These are phyloP conservation scores for Drosophila suboccidentalis DNA, from an alignment of 2,888 invertebrate species.

Conservation along the genomic window DNA sequence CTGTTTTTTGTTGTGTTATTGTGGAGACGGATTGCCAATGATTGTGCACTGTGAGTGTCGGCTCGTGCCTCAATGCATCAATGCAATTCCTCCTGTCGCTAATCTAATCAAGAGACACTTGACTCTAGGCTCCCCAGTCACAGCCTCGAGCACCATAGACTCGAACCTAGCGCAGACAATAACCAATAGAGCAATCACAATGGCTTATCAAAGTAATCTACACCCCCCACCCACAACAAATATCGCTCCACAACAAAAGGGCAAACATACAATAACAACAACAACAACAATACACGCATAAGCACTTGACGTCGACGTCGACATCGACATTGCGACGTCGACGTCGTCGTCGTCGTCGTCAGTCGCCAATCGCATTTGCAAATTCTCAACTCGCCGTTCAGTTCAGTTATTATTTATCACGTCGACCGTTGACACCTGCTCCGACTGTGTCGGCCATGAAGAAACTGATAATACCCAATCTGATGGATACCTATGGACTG, in stretches of 20 bases:
- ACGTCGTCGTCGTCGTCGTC: not conserved
- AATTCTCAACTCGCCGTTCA: constrained; percentile 39
- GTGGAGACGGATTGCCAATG: constrained; percentile 29
- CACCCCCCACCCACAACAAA: not conserved
- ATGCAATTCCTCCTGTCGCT: constrained; percentile 41
- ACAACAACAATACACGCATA: constrained; percentile 30
- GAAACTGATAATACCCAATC: constrained; percentile 78
- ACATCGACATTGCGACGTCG: constrained; percentile 16
- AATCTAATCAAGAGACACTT: constrained; percentile 70
- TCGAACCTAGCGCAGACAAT: constrained; percentile 53
- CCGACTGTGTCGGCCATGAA: constrained; percentile 63
- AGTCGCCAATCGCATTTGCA: constrained; percentile 41
- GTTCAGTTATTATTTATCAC: constrained; percentile 78
- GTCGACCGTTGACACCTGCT: constrained; percentile 77
- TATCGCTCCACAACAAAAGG: constrained; percentile 38
- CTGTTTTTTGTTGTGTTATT: not conserved
- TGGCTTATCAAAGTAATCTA: constrained; percentile 44
- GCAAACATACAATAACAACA: constrained; percentile 15
- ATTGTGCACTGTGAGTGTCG: constrained; percentile 36
- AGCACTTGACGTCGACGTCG: constrained; percentile 32
- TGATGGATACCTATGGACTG: constrained; percentile 81
- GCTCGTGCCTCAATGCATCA: constrained; percentile 48
- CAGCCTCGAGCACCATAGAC: constrained; percentile 36
- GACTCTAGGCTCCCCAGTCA: constrained; percentile 31
- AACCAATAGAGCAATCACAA: constrained; percentile 45